Base-by-base conservation (phyloP, 2,888 invertebrate species). In the Desoria tigrina region DNA sequence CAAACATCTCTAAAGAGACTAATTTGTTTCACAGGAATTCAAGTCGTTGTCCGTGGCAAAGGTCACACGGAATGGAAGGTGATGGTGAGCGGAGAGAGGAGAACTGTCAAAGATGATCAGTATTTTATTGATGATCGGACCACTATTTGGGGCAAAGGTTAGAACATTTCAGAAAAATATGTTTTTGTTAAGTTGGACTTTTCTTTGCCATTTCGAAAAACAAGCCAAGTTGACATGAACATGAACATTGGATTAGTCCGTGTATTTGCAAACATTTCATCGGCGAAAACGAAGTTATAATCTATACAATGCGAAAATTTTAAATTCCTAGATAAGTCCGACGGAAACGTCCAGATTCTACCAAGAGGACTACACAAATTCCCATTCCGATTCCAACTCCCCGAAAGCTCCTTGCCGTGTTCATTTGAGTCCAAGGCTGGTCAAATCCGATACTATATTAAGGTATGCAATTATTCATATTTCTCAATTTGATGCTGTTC, bases 41-140 rank as follows among this genome's bases (percentile, higher is more conserved):
- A 88, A 55, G 86, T 89, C n/a, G 83, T 87, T 50, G 80, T 90
- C 62, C 81, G 89, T 53, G 89, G 90, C 1, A 88, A 88, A 79
- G 88, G 87, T 1, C 88, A 89, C 76, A 88, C 87, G 0, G 89
- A 89, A 79, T 88, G 89, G 88, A 89, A 88, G 80, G 86, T 89
- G 42, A 83, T 88, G 71, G 84, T 88, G 53, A 87, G 87, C 27
- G 89, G 89, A 0, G 89, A 90, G 77, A 79, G 88, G 74, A 80
- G 88, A 71, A 88, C 87, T 50, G 86, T 89, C 64, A 87, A 87
- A 79, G 89, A 89, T 77, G 89, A 89, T 77, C 89, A 90, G 78
- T 87, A 88, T 78, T 88, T 89, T 79, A 84, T 90, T 50, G 89
- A 90, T 77, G 88, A 89, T 76, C 82, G 88, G 72, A 83, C 84